These are phyloP conservation scores for Arrhamphus sclerolepis DNA, from an alignment of 2,797 vertebrate genomes.

Conservation along the genomic window DNA sequence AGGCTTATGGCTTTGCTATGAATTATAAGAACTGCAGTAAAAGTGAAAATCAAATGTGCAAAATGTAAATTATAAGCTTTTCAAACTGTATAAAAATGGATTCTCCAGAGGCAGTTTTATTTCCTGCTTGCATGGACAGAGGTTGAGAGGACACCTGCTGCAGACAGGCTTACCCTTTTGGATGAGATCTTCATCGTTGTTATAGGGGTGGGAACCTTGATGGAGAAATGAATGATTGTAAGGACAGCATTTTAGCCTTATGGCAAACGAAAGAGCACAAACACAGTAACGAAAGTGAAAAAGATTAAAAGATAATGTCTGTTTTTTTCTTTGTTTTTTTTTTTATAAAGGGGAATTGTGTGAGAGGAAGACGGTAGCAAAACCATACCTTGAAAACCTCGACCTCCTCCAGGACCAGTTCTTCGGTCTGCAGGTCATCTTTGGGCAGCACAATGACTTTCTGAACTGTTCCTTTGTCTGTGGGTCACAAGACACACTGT, in stretches of 20 bases:
- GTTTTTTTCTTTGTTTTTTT: no score
- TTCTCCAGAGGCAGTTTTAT: slow-evolving; percentile 16
- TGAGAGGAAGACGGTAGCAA: background rate
- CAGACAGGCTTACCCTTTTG: slow-evolving; percentile 88
- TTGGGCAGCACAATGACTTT: slow-evolving; percentile 97
- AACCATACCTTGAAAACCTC: slow-evolving; percentile 93
- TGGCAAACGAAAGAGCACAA: no score
- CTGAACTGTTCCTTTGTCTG: slow-evolving; percentile 96
- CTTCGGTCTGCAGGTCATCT: slow-evolving; percentile 95
- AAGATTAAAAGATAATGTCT: background rate
- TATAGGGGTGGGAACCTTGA: slow-evolving; percentile 90
- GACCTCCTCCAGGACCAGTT: slow-evolving; percentile 96
- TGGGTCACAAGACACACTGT: slow-evolving; percentile 52
- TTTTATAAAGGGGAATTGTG: no score
- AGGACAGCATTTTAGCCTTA: slow-evolving; percentile 13
- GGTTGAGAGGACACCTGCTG: slow-evolving; percentile 16
- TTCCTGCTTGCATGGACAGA: slow-evolving; percentile 26
- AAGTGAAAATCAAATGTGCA: slow-evolving; percentile 27
- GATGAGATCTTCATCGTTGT: slow-evolving; percentile 99
- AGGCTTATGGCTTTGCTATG: slow-evolving; percentile 13
- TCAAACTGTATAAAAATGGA: background rate
- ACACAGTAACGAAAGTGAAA: no score
- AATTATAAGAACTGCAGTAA: slow-evolving; percentile 33
- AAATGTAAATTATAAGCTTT: slow-evolving; percentile 28
- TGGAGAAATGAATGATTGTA: slow-evolving; percentile 33